Conservation (phyloP, 2,797 vertebrate genomes). For the Nasua narica region DNA sequence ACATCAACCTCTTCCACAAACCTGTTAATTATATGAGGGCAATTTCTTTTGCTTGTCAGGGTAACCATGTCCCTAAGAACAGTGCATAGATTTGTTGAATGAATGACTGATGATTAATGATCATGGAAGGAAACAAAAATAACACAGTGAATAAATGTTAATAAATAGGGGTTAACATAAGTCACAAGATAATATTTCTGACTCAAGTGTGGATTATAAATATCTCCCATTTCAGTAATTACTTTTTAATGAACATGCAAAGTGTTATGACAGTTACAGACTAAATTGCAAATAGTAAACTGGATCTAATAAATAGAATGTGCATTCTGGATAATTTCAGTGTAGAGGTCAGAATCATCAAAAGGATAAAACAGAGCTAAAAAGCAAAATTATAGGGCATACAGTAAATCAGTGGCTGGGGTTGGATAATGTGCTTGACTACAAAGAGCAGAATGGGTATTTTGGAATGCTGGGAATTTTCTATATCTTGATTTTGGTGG, state of each 20-base stretch:
- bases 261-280: neutral
- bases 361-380: neutral
- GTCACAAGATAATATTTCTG: neutral
- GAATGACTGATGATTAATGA: neutral
- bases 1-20: neutral
- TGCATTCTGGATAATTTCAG: neutral
- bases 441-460: neutral
- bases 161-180: neutral
- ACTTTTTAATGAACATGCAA: neutral
- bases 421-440: accelerated
- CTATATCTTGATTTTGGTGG: neutral
- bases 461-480: neutral
- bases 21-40: neutral
- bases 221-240: neutral
- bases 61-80: neutral
- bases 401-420: neutral
- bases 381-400: neutral
- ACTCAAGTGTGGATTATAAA: neutral
- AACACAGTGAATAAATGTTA: neutral
- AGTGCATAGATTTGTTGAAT: neutral
- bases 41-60: neutral
- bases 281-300: neutral
- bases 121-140: neutral
- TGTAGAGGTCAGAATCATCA: neutral
- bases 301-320: neutral